Conservation (phyloP, 2,888 invertebrate species). For the Thyatira batis region DNA sequence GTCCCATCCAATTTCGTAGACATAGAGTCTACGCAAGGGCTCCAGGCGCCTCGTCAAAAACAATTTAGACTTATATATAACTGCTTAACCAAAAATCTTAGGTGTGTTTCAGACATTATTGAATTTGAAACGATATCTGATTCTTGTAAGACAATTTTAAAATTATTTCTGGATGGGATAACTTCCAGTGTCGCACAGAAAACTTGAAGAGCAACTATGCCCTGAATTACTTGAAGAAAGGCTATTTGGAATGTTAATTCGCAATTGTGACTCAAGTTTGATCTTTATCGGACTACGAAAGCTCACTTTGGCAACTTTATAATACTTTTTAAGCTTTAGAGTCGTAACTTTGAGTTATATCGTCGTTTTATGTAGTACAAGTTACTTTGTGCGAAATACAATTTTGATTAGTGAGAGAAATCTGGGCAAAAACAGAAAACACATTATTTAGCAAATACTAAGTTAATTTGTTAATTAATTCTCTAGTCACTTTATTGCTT, state of each 20-base stretch:
- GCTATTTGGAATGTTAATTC: conserved; percentile 35
- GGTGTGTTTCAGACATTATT: too few species aligned
- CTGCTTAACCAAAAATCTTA: too few species aligned
- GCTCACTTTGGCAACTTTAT: conserved; percentile 11
- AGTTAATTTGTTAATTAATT: background rate
- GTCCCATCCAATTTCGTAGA: too few species aligned
- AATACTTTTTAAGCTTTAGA: conserved; percentile 11
- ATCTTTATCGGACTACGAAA: conserved; percentile 26
- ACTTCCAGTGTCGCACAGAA: background rate
- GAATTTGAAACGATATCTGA: too few species aligned
- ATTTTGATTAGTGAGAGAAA: background rate
- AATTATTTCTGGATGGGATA: background rate
- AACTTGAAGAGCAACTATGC: background rate
- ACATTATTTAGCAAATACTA: background rate
- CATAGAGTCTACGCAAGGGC: too few species aligned
- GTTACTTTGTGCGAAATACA: background rate
- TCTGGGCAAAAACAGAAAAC: background rate
- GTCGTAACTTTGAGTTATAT: background rate
- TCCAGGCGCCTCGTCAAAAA: too few species aligned
- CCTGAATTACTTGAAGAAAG: conserved; percentile 3
- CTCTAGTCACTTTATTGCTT: background rate
- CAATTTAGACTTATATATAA: too few species aligned
- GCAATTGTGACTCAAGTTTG: conserved; percentile 37
- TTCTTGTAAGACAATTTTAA: background rate
- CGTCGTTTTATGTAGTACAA: background rate